Conservation (phyloP, 2,888 invertebrate genomes). For the Lepeophtheirus nordmannii region DNA sequence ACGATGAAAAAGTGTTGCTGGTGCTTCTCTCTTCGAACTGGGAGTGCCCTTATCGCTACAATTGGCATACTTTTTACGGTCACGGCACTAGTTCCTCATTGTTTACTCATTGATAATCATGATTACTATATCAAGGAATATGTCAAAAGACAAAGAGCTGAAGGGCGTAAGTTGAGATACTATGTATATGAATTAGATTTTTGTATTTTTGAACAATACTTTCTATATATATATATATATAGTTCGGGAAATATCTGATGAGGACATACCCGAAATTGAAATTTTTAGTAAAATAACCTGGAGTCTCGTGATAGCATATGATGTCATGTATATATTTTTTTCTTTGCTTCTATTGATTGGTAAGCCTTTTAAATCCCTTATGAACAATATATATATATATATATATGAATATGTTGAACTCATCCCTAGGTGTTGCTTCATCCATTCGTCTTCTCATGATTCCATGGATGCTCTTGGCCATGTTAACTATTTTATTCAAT, state of each 20-base stretch:
- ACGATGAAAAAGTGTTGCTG: conserved; percentile 15
- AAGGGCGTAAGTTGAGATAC: conserved; percentile 16
- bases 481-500: neutral
- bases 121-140: conserved; percentile 16
- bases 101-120: conserved; percentile 5
- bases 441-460: conserved; percentile 1
- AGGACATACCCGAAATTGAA: conserved; percentile 19
- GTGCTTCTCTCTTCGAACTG: conserved; percentile 9
- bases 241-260: conserved; percentile 13
- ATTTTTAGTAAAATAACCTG: conserved; percentile 4
- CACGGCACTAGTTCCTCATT: conserved; percentile 1
- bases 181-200: too few relatives aligned
- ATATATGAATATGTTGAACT: neutral
- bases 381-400: neutral
- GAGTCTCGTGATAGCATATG: neutral
- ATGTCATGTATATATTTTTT: conserved; percentile 15
- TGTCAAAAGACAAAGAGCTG: conserved; percentile 11
- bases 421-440: neutral
- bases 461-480: conserved; percentile 8
- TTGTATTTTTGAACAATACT: too few relatives aligned
- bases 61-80: conserved; percentile 16
- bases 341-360: conserved; percentile 13
- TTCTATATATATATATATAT: neutral
- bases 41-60: conserved; percentile 5
- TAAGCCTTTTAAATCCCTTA: neutral